phyloP scores from a whole-genome alignment of 2,113 vertebrate species.

The Leucopternis melanops region DNA sequence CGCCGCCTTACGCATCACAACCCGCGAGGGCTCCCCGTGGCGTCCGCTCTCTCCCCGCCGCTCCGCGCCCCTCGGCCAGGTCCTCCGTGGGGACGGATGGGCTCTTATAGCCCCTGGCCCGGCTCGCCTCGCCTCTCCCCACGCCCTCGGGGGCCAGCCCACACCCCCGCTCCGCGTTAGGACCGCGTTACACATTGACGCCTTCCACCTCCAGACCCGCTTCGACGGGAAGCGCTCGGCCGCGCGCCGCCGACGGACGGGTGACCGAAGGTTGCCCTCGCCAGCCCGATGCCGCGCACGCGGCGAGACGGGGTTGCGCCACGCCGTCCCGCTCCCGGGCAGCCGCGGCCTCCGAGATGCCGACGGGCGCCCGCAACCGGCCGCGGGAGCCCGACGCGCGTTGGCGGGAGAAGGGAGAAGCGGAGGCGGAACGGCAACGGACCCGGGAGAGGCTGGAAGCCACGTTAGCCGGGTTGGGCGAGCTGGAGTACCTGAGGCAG shows the following conservation, averaged over 20 bases:
- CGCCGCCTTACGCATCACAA: not conserved
- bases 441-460: too few relatives aligned
- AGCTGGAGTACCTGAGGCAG: too few relatives aligned
- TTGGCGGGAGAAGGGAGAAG: conserved; percentile 70
- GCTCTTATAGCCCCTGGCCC: not conserved
- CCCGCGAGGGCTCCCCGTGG: not conserved
- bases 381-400: too few relatives aligned
- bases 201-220: not conserved
- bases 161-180: not conserved
- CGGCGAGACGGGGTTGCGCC: fast-evolving
- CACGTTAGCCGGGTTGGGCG: too few relatives aligned
- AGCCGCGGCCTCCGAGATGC: too few relatives aligned
- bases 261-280: not conserved
- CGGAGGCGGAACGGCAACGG: conserved; percentile 61
- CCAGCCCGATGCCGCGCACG: not conserved
- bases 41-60: not conserved
- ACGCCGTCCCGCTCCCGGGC: not conserved
- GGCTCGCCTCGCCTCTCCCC: not conserved
- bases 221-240: not conserved
- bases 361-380: too few relatives aligned
- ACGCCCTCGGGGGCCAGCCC: not conserved
- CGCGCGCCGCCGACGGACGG: not conserved
- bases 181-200: not conserved
- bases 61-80: not conserved
- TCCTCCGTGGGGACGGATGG: not conserved